phyloP scores from a whole-genome alignment of 2,888 invertebrate species.

The Tryphoninae sp. region DNA sequence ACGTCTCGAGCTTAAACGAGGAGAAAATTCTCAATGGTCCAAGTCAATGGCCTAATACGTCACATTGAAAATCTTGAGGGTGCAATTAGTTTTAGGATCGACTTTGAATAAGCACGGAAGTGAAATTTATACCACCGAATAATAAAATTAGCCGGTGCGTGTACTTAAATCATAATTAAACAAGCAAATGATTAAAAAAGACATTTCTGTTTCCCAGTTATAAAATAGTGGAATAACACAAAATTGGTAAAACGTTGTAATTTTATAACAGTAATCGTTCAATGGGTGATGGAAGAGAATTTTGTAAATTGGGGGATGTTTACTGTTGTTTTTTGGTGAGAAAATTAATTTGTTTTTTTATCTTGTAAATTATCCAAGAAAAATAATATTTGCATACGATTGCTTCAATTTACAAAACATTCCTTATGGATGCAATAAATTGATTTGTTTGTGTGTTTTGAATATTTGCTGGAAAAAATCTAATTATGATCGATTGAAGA shows the following conservation, averaged over 20 bases:
- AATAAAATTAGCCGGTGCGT: neutral
- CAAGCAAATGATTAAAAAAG: neutral
- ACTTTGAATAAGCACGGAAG: conserved; percentile 17
- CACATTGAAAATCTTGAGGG: conserved; percentile 36
- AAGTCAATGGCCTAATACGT: conserved; percentile 50
- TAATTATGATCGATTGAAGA: too few species aligned
- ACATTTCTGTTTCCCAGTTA: neutral
- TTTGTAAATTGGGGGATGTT: neutral
- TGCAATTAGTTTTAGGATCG: conserved; percentile 28
- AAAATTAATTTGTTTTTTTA: neutral
- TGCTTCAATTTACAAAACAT: too few species aligned
- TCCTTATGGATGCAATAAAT: too few species aligned
- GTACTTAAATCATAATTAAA: neutral
- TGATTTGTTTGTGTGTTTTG: too few species aligned
- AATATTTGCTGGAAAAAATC: too few species aligned
- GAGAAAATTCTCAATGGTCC: conserved; percentile 33
- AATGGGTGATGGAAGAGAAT: neutral
- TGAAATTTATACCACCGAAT: neutral
- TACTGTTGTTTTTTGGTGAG: neutral
- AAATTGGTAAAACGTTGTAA: neutral
- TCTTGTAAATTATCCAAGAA: too few species aligned
- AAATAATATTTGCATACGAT: too few species aligned
- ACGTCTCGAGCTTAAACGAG: conserved; percentile 38
- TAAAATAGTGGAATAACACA: neutral
- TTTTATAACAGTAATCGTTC: neutral